Evolutionary conservation across 2,797 vertebrate species (phyloP), one percentile per base, ranked within the genome.

Genomic region (Hephaestus fuliginosus): DNA sequence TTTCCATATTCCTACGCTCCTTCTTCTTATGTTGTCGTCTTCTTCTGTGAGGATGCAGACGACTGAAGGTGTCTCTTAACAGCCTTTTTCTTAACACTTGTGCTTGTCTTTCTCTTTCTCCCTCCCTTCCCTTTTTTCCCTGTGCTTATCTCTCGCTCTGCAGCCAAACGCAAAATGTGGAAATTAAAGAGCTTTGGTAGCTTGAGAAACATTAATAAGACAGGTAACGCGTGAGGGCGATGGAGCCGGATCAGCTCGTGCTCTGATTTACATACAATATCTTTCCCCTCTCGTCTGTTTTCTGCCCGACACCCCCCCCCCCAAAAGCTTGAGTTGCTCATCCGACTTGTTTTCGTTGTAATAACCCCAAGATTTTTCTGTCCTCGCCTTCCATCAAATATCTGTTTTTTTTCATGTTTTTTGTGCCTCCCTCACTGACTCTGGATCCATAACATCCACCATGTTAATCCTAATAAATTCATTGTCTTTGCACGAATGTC

Each of bases 111-210:
- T 90, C 70, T 93, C 91, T 95, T 86, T 90, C 82, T 84, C 51
- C 77, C 74, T 78, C 83, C 25, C 25, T 91, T 80, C 70, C 77
- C 65, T 12, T 36, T 30, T 85, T 76, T 77, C 76, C 80, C 86
- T 91, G 75, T 92, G 81, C 92, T 93, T 81, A 80, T 93, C 91
- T 93, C 85, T 94, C 17, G 75, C 91, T 91, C 92, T 76, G 91
- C 97, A 99, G 98, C 98, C 95, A 99, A 99, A 93, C 98, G 98
- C 96, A 99, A 98, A 99, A 99, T 99, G 98, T 99, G 98, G 98
- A 99, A 99, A 94, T 96, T 99, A 97, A 99, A 99, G 96, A 98
- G 97, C 96, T 99, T 99, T 97, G 98, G 98, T 99, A 99, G 98
- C 97, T 98, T 99, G 97, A 98, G 98, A 98, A 99, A 99, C 97